Base-by-base conservation (phyloP, 2,888 invertebrate species). In the Scotopteryx bipunctaria region DNA sequence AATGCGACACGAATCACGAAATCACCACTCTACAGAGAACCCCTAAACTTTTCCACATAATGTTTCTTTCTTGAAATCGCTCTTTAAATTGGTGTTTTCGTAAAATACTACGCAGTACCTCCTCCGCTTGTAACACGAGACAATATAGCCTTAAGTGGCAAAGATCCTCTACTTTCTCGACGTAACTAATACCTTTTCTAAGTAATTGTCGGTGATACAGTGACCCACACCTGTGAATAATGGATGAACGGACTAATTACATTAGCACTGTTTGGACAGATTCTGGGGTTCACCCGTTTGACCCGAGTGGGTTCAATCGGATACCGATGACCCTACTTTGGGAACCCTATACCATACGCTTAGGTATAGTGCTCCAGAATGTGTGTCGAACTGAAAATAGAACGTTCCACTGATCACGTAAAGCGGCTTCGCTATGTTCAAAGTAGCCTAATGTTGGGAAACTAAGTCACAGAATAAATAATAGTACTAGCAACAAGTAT, bases 161-260 rank as follows among this genome's bases (percentile, higher is more conserved):
- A 37, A 38, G 38, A 42, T 42, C 46, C 25, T 19, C 35, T 42
- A 46, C 64, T 69, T 63, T 63, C 50, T 58, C 32, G 38, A 53
- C 59, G 60, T 69, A 73, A 72, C 69, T 76, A 76, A 77, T 75
- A 71, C 68, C 57, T 64, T 66, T 69, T 56, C 68, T 73, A 76
- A 78, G 76, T 77, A 81, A 82, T 79, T 74, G 78, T 72, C 53
- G 58, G 56, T 61, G 56, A 68, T 63, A 63, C 57, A 63, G 63
- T 69, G 69, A 66, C 70, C 67, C 45, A 57, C 67, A 76, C 77
- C 75, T 76, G 66, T 67, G 61, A 71, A 69, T 69, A 69, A 72
- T 69, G 56, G 55, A 72, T 72, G 66, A 66, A 69, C 61, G 62
- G 63, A 55, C 58, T 55, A 59, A 56, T 61, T 68, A 59, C 64